Conservation (phyloP, 2,113 vertebrate species). For the Triplophysa dalaica region DNA sequence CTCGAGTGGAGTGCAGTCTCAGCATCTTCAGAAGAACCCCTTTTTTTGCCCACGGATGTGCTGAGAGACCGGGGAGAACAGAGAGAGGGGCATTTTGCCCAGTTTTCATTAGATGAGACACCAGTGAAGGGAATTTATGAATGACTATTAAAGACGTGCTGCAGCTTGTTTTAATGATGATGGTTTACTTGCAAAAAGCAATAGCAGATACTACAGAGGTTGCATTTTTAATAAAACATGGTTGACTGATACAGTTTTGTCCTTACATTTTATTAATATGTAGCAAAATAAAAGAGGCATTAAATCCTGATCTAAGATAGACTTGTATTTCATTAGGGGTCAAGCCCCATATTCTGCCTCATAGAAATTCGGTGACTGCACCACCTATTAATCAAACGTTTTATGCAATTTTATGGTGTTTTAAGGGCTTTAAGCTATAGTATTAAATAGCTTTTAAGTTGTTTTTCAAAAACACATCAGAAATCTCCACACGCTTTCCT, state of each 20-base stretch:
- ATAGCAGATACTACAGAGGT: conserved; percentile 21
- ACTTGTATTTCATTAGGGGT: too few species aligned
- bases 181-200: conserved; percentile 14
- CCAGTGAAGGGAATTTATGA: conserved; percentile 34
- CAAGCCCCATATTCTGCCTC: too few species aligned
- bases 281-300: too few species aligned
- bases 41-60: conserved; percentile 6
- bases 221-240: conserved; percentile 36
- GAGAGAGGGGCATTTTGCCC: conserved; percentile 23
- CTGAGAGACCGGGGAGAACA: background rate
- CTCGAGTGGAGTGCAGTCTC: conserved; percentile 29
- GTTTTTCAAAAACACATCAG: too few species aligned
- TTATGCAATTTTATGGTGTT: too few species aligned
- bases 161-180: conserved; percentile 41
- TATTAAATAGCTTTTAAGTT: too few species aligned
- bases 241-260: conserved; percentile 35
- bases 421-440: too few species aligned
- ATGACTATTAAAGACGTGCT: conserved; percentile 45
- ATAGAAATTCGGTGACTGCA: too few species aligned
- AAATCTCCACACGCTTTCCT: too few species aligned
- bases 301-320: too few species aligned
- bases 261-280: background rate
- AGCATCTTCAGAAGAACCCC: conserved; percentile 21
- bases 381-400: too few species aligned
- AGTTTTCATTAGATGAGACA: conserved; percentile 43